Evolutionary conservation across 1,140 invertebrate species (phyloP).

Genomic region (Stenopsyche tienmushanensis): DNA sequence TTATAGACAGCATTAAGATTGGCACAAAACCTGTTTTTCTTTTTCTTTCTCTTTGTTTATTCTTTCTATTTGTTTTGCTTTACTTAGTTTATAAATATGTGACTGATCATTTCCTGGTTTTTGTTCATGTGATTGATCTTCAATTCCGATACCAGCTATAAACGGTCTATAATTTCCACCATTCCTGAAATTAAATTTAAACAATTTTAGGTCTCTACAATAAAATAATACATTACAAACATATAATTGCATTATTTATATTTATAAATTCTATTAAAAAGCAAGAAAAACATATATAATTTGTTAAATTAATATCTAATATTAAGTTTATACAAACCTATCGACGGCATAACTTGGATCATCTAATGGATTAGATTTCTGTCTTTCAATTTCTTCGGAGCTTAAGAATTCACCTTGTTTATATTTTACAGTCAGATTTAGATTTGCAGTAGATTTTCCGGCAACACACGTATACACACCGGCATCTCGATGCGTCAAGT

Average conservation of each 20-base stretch:
- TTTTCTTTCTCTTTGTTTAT: slow-evolving; percentile 45
- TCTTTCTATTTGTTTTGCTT: slow-evolving; percentile 47
- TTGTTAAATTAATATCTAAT: too few relatives aligned
- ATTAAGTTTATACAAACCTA: too few relatives aligned
- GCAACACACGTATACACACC: slow-evolving; percentile 83
- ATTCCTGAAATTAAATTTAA: slow-evolving; percentile 47
- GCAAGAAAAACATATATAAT: too few relatives aligned
- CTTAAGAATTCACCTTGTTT: slow-evolving; percentile 74
- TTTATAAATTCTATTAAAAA: too few relatives aligned
- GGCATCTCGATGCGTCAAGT: slow-evolving; percentile 72
- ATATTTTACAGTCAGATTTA: slow-evolving; percentile 71
- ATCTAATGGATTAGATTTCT: slow-evolving; percentile 47
- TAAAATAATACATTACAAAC: too few relatives aligned
- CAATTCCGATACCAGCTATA: slow-evolving; percentile 49
- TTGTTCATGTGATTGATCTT: slow-evolving; percentile 66
- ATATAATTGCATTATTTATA: too few relatives aligned
- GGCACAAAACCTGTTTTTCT: slow-evolving; percentile 22
- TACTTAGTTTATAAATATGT: slow-evolving; percentile 47
- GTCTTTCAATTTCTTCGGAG: slow-evolving; percentile 70
- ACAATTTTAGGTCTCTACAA: too few relatives aligned
- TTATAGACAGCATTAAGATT: slow-evolving; percentile 5
- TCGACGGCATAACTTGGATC: slow-evolving; percentile 45
- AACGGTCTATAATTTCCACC: slow-evolving; percentile 51
- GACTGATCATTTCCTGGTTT: slow-evolving; percentile 49
- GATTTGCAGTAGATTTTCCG: slow-evolving; percentile 70